phyloP scores from a whole-genome alignment of 1,140 invertebrate genomes.

The Drosophila novamexicana region DNA sequence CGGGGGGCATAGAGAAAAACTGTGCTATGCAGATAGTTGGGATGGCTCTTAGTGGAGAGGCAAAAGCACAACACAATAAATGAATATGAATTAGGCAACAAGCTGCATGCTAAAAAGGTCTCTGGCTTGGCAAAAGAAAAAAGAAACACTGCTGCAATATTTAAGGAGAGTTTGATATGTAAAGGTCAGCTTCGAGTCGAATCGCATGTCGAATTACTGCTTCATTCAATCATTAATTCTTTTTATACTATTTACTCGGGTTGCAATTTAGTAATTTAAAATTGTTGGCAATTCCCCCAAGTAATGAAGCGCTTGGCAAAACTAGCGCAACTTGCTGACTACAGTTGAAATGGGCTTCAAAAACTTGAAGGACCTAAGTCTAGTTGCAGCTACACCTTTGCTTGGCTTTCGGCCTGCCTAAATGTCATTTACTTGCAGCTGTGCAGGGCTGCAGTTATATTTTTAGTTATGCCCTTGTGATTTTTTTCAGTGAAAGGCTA shows the following conservation, averaged over 20 bases:
- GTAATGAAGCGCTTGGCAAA: too few species aligned
- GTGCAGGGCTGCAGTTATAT: conserved; percentile 4
- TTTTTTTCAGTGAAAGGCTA: conserved; percentile 14
- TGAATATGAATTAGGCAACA: conserved; percentile 78
- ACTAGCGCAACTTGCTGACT: background rate
- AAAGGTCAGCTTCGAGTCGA: background rate
- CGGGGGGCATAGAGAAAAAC: background rate
- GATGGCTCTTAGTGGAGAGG: conserved; percentile 30
- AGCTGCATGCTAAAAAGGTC: conserved; percentile 5
- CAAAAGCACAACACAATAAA: conserved; percentile 65
- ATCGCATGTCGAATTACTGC: background rate
- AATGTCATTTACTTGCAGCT: conserved; percentile 34
- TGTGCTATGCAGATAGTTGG: conserved; percentile 51
- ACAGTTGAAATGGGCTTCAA: conserved; percentile 33
- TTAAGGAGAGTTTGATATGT: background rate
- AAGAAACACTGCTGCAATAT: background rate
- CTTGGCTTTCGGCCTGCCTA: conserved; percentile 35
- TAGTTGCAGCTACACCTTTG: conserved; percentile 39
- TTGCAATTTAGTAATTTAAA: too few species aligned
- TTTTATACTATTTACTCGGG: too few species aligned
- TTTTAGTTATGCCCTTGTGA: conserved; percentile 28
- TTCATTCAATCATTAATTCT: too few species aligned
- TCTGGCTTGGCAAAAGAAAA: background rate
- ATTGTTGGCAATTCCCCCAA: too few species aligned
- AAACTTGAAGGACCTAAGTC: conserved; percentile 23